phyloP scores from a whole-genome alignment of 2,888 invertebrate species.

The Ophioninae sp. region DNA sequence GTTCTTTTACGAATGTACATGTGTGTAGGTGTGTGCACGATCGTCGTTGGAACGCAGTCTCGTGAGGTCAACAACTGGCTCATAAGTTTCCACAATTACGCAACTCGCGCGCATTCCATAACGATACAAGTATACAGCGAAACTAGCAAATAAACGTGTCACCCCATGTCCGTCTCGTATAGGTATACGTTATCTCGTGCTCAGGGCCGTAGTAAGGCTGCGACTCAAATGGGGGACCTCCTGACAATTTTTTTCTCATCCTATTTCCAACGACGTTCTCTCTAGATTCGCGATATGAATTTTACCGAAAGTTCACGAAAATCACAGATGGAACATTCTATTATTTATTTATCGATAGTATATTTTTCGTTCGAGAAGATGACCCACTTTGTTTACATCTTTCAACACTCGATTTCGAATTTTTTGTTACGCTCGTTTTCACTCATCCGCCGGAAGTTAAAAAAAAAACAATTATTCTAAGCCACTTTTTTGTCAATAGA shows the following conservation, averaged over 20 bases:
- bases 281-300: neutral
- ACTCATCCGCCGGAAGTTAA: neutral
- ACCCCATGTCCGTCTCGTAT: neutral
- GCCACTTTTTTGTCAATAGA: neutral
- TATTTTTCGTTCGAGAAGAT: neutral
- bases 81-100: constrained; percentile 50
- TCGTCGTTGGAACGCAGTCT: neutral
- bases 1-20: neutral
- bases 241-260: neutral
- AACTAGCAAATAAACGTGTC: constrained; percentile 35
- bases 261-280: neutral
- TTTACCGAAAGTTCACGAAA: neutral
- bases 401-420: neutral
- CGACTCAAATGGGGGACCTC: neutral
- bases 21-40: neutral
- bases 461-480: neutral
- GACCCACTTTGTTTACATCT: neutral
- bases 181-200: constrained; percentile 10
- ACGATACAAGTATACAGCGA: constrained; percentile 23
- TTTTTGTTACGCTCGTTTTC: neutral
- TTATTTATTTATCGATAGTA: neutral
- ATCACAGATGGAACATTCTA: neutral
- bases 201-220: constrained; percentile 39
- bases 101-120: constrained; percentile 42
- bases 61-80: constrained; percentile 47